Conservation (phyloP, 2,113 vertebrate genomes). For the Cyanistes caeruleus region DNA sequence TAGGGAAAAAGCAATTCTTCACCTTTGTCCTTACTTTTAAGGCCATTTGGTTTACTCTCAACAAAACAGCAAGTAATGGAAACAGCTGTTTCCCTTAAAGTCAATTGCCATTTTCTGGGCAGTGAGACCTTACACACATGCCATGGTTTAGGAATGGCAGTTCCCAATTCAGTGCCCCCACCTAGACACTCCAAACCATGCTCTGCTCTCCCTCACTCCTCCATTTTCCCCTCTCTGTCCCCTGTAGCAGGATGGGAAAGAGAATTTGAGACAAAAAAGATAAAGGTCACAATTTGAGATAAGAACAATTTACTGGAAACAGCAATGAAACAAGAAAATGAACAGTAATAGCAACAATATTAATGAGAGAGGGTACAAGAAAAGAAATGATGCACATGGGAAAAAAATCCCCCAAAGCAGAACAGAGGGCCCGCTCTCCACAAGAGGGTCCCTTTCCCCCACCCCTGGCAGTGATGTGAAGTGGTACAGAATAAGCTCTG, state of each 20-base stretch:
- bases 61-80: not conserved
- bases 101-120: not conserved
- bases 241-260: not conserved
- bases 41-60: not conserved
- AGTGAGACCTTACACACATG: not conserved
- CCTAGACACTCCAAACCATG: accelerated
- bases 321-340: not conserved
- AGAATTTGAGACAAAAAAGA: not conserved
- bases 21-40: not conserved
- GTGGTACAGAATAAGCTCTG: not conserved
- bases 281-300: not conserved
- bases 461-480: not conserved
- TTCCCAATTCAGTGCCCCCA: not conserved
- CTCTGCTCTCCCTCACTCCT: accelerated
- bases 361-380: not conserved
- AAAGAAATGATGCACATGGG: not conserved
- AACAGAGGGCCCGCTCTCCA: not conserved
- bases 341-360: not conserved
- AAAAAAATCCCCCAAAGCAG: accelerated
- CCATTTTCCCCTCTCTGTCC: accelerated
- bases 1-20: not conserved
- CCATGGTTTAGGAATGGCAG: not conserved
- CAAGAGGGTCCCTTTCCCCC: too few relatives aligned
- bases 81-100: accelerated
- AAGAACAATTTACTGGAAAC: not conserved